These are phyloP conservation scores for Miichthys miiuy DNA, from an alignment of 2,797 vertebrate species.

Conservation along the genomic window DNA sequence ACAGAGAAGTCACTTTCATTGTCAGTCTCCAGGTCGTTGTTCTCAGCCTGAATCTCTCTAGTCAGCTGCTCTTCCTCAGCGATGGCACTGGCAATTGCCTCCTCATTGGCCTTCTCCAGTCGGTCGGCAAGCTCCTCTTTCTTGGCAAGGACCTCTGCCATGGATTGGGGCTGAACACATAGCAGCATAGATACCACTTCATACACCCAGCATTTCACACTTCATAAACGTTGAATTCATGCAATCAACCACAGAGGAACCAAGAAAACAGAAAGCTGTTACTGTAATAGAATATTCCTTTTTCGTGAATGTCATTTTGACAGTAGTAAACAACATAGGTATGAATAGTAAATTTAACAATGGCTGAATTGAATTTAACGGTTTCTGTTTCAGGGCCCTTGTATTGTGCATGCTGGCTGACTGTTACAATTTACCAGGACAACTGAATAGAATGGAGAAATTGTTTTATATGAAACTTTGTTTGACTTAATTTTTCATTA, in stretches of 20 bases:
- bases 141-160: conserved; percentile 98
- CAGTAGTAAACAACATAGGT: not conserved
- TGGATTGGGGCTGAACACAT: conserved; percentile 90
- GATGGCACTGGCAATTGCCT: conserved; percentile 99
- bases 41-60: conserved; percentile 96
- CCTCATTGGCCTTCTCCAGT: conserved; percentile 97
- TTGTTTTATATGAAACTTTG: not conserved
- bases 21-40: conserved; percentile 95
- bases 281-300: not conserved
- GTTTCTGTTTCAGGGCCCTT: not conserved
- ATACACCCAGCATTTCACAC: conserved; percentile 41
- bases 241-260: conserved; percentile 18
- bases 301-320: not conserved
- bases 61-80: conserved; percentile 98
- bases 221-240: conserved; percentile 30
- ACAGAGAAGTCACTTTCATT: conserved; percentile 96
- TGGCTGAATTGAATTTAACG: not conserved
- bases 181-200: conserved; percentile 55
- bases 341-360: not conserved
- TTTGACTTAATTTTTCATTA: not conserved
- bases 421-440: not conserved
- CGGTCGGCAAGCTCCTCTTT: conserved; percentile 98
- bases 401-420: not conserved
- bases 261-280: not conserved
- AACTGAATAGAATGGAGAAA: not conserved